These are phyloP conservation scores for Syngnathus floridae DNA, from an alignment of 2,113 vertebrate species.

Conservation along the genomic window DNA sequence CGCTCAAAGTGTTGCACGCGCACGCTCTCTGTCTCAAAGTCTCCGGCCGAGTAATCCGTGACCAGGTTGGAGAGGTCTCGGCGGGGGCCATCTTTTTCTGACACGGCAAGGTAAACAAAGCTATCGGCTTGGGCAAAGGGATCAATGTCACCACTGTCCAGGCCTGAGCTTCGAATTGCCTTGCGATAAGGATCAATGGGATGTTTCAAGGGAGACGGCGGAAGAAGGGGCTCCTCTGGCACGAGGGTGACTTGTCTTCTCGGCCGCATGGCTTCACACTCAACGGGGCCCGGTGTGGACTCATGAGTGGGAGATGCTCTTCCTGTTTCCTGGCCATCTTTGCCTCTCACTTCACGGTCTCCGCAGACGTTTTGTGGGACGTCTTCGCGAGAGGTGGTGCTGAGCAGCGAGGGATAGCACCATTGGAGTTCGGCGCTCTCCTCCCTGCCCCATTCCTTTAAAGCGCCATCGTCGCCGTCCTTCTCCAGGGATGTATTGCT, in stretches of 20 bases:
- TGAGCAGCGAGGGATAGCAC: conserved; percentile 66
- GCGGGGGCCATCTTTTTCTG: conserved; percentile 45
- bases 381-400: conserved; percentile 31
- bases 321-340: conserved; percentile 12
- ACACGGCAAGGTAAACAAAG: conserved; percentile 74
- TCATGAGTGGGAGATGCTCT: conserved; percentile 26
- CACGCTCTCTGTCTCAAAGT: not conserved
- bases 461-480: conserved; percentile 49
- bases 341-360: conserved; percentile 5
- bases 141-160: conserved; percentile 67
- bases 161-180: conserved; percentile 50
- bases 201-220: conserved; percentile 63
- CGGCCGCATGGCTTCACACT: conserved; percentile 16
- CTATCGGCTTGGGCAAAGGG: conserved; percentile 72
- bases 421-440: conserved; percentile 62
- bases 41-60: conserved; percentile 10
- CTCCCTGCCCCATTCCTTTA: conserved; percentile 59
- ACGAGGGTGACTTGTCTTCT: conserved; percentile 53
- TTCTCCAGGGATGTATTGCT: conserved; percentile 63
- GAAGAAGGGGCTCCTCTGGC: conserved; percentile 52
- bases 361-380: not conserved
- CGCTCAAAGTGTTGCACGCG: not conserved
- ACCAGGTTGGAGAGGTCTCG: conserved; percentile 19
- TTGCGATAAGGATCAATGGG: conserved; percentile 53
- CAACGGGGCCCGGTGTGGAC: conserved; percentile 6